phyloP scores from a whole-genome alignment of 2,113 vertebrate genomes.

The Phrynosoma platyrhinos region DNA sequence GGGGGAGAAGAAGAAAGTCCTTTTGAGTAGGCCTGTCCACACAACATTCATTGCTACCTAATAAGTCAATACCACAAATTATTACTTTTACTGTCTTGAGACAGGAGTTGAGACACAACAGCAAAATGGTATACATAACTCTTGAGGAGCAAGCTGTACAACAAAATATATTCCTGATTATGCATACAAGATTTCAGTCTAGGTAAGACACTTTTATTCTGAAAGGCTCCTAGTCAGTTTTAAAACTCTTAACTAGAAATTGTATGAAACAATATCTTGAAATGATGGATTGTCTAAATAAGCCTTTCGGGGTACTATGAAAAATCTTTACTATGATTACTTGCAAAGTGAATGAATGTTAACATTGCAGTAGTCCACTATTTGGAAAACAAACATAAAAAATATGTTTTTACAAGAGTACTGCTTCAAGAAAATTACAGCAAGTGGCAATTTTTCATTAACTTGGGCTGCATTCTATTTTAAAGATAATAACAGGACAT shows the following conservation, averaged over 20 bases:
- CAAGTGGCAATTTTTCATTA: neutral
- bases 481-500: neutral
- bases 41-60: no score
- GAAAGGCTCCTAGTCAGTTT: neutral
- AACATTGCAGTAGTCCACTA: neutral
- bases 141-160: neutral
- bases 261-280: neutral
- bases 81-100: neutral
- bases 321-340: neutral
- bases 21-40: no score
- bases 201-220: neutral
- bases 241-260: neutral
- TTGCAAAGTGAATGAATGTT: neutral
- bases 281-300: neutral
- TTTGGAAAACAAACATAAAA: neutral
- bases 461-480: neutral
- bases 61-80: neutral
- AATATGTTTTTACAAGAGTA: neutral
- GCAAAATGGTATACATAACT: neutral
- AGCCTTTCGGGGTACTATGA: neutral
- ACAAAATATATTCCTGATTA: neutral
- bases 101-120: neutral
- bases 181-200: neutral
- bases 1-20: no score
- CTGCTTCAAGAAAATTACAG: neutral